Evolutionary conservation across 2,113 vertebrate species (phyloP).

Genomic region (Micronycteris hirsuta): DNA sequence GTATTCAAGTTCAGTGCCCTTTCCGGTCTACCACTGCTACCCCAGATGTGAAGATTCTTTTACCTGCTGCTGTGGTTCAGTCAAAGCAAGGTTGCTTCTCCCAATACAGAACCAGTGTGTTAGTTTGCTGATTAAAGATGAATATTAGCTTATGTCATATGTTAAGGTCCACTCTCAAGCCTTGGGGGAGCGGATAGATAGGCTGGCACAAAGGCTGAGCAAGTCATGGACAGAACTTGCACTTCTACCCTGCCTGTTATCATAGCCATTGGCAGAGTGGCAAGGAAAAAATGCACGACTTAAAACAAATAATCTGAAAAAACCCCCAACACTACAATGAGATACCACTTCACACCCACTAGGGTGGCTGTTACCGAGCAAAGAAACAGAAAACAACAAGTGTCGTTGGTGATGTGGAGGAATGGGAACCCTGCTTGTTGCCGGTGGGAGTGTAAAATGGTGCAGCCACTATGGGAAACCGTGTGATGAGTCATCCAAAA

Average conservation of each 20-base stretch:
- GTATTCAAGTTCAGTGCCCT: neutral
- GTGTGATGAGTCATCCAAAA: neutral
- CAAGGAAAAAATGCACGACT: neutral
- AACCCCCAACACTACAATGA: neutral
- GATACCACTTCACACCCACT: neutral
- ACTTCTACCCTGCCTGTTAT: neutral
- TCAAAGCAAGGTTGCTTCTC: neutral
- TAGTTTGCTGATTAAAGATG: neutral
- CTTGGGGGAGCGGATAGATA: neutral
- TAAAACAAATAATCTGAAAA: neutral
- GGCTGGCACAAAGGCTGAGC: neutral
- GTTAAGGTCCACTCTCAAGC: neutral
- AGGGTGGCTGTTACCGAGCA: neutral
- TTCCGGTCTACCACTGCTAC: neutral
- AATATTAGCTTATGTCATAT: neutral
- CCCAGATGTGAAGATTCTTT: neutral
- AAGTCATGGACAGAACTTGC: neutral
- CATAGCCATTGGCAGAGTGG: neutral
- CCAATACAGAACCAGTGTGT: neutral
- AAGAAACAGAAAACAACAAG: neutral
- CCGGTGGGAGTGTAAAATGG: neutral
- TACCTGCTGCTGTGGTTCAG: neutral
- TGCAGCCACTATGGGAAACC: neutral
- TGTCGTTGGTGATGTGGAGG: neutral
- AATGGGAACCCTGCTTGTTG: neutral